A percentile compares a stretch with the other conserved stretches of the same genome.
Evolutionary conservation across 2,113 vertebrate genomes (phyloP).

Genomic region (Ammospiza nelsoni): DNA sequence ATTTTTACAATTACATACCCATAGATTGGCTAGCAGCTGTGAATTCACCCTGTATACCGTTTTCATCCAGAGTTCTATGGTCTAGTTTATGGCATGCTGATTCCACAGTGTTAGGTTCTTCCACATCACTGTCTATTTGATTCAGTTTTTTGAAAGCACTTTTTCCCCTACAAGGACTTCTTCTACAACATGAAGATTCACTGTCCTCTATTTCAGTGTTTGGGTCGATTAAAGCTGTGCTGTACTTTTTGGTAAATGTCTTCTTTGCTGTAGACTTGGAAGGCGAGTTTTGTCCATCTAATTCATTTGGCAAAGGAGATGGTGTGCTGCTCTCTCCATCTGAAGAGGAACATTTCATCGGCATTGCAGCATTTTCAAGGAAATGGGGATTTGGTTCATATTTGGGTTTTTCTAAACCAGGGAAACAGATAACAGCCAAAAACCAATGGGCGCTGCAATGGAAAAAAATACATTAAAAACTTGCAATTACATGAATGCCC

Average conservation of each 20-base stretch:
- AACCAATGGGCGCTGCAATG: conserved; percentile 95
- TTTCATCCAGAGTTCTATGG: conserved; percentile 72
- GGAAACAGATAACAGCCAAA: conserved; percentile 97
- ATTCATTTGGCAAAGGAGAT: conserved; percentile 75
- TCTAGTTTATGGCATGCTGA: conserved; percentile 71
- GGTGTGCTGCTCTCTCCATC: conserved; percentile 76
- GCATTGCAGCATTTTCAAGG: conserved; percentile 70
- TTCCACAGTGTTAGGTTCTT: conserved; percentile 74
- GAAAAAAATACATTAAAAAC: conserved; percentile 7
- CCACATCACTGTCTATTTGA: conserved; percentile 70
- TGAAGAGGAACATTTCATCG: conserved; percentile 52
- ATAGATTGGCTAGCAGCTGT: conserved; percentile 73
- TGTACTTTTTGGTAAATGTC: conserved; percentile 75
- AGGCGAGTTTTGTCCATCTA: conserved; percentile 71
- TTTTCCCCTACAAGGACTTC: conserved; percentile 69
- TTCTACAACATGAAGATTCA: conserved; percentile 57
- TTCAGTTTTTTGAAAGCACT: conserved; percentile 73
- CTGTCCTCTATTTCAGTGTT: conserved; percentile 71
- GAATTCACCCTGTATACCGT: conserved; percentile 78
- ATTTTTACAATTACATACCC: conserved; percentile 70
- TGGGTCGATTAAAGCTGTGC: conserved; percentile 65
- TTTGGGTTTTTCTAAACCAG: conserved; percentile 85
- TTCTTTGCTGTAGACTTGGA: conserved; percentile 75
- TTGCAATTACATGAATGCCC: neutral
- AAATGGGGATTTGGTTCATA: conserved; percentile 86